A percentile compares a stretch with the other conserved stretches of the same genome.
phyloP scores from a whole-genome alignment of 1,140 invertebrate genomes.

The Phortica variegata region DNA sequence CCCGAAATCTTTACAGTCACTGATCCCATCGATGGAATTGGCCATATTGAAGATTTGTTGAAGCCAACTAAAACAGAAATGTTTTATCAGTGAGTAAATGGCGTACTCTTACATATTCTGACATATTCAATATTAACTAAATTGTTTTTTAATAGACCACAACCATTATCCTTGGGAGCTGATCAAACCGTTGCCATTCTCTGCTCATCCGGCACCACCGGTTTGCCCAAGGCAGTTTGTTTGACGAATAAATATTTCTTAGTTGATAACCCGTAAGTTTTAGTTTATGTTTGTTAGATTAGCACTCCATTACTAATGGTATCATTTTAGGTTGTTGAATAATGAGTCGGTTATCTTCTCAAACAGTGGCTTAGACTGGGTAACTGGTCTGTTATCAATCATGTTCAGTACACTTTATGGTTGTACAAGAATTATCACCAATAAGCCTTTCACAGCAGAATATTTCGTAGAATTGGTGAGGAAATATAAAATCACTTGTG shows the following conservation, averaged over 20 bases:
- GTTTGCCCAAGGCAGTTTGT: conserved; percentile 75
- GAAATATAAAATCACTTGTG: conserved; percentile 29
- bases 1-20: conserved; percentile 26
- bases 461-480: conserved; percentile 27
- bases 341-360: conserved; percentile 13
- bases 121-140: not conserved
- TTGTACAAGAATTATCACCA: conserved; percentile 31
- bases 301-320: not conserved
- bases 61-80: conserved; percentile 24
- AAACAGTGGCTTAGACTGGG: conserved; percentile 33
- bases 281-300: not conserved
- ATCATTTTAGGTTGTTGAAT: conserved; percentile 15
- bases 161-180: conserved; percentile 18
- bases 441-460: conserved; percentile 24
- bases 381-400: conserved; percentile 25
- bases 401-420: conserved; percentile 20
- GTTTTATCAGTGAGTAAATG: conserved; percentile 29
- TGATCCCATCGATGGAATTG: conserved; percentile 22
- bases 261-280: conserved; percentile 18
- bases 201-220: conserved; percentile 72
- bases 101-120: not conserved
- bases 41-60: conserved; percentile 30
- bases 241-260: conserved; percentile 61
- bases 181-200: conserved; percentile 48
- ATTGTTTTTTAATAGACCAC: conserved; percentile 16